Evolutionary conservation across 2,113 vertebrate genomes (phyloP).

Genomic region (Zosterops pallidus): DNA sequence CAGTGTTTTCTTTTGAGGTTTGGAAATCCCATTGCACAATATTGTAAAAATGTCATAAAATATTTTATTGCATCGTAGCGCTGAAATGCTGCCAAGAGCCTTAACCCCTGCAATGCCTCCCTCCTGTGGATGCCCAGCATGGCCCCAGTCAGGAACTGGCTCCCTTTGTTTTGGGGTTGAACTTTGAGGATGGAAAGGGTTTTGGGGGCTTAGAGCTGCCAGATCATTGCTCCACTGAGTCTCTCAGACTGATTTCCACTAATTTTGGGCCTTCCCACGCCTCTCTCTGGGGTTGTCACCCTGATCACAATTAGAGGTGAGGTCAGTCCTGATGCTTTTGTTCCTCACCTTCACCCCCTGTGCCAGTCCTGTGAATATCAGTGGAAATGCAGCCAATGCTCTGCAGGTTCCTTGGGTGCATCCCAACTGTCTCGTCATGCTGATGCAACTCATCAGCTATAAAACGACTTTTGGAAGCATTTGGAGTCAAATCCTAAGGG

Average conservation of each 20-base stretch:
- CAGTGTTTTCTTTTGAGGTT: conserved; percentile 14
- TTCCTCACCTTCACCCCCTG: neutral
- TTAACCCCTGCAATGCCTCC: conserved; percentile 51
- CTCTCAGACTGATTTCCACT: neutral
- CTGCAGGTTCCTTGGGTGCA: neutral
- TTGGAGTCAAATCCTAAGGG: neutral
- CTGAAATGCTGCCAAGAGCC: conserved; percentile 6
- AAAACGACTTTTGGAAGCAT: neutral
- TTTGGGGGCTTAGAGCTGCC: neutral
- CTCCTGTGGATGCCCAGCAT: accelerated
- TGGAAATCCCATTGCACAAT: neutral
- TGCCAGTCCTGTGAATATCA: neutral
- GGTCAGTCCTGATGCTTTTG: neutral
- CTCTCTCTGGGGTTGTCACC: neutral
- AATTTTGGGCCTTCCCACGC: accelerated
- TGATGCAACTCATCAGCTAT: neutral
- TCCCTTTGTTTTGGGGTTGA: neutral
- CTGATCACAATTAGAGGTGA: neutral
- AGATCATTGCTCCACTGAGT: neutral
- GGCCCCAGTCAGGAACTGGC: neutral
- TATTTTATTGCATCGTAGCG: conserved; percentile 34
- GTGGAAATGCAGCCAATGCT: neutral
- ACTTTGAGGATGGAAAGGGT: neutral
- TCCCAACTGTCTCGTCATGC: accelerated
- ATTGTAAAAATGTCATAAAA: conserved; percentile 51